Conservation (phyloP, 1,140 invertebrate species). For the Andricus grossulariae region DNA sequence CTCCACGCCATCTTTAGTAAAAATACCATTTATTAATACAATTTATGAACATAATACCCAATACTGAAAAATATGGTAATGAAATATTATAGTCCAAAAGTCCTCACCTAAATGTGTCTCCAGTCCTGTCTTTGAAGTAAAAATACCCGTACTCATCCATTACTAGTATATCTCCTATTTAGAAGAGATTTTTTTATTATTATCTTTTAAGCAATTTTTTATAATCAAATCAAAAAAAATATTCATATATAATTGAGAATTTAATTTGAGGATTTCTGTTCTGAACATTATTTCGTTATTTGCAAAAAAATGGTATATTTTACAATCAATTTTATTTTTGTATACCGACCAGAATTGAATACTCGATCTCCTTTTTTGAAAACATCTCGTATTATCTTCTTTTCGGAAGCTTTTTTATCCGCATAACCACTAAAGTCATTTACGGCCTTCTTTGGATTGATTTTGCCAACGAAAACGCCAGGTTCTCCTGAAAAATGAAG, state of each 20-base stretch:
- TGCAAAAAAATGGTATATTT: not conserved
- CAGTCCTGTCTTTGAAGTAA: slow-evolving; percentile 96
- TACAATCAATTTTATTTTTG: not conserved
- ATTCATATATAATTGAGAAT: too few species aligned
- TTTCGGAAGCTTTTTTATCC: slow-evolving; percentile 90
- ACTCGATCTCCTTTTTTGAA: slow-evolving; percentile 24
- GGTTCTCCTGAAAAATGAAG: slow-evolving; percentile 77
- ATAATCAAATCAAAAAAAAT: too few species aligned
- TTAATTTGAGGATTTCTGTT: too few species aligned
- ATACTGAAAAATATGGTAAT: too few species aligned
- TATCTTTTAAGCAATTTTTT: too few species aligned
- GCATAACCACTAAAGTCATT: slow-evolving; percentile 89
- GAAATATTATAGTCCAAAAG: too few species aligned
- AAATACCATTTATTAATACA: slow-evolving; percentile 34
- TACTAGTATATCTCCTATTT: slow-evolving; percentile 90
- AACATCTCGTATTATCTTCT: slow-evolving; percentile 86
- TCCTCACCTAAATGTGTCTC: slow-evolving; percentile 91
- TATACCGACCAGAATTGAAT: slow-evolving; percentile 1
- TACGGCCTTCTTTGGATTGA: slow-evolving; percentile 83
- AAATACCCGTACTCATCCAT: slow-evolving; percentile 95
- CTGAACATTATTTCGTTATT: too few species aligned
- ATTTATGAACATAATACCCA: slow-evolving; percentile 41
- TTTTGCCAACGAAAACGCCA: slow-evolving; percentile 86
- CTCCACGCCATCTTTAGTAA: slow-evolving; percentile 87
- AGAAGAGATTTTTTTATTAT: slow-evolving; percentile 18